phyloP scores from a whole-genome alignment of 2,888 invertebrate genomes.

The Chalcosyrphus nemorum region DNA sequence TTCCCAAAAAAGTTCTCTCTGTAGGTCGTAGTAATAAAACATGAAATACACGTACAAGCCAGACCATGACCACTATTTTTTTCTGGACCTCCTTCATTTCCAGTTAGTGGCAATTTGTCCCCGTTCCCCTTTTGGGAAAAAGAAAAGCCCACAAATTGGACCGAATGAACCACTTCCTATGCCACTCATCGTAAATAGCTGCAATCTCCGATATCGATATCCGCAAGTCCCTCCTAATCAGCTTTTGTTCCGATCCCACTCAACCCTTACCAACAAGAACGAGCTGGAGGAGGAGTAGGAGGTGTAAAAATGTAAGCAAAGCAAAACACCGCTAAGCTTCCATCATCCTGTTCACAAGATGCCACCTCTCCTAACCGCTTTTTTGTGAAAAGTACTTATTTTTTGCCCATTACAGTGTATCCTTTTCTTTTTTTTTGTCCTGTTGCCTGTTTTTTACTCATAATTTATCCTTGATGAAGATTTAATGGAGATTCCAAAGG shows the following conservation, averaged over 20 bases:
- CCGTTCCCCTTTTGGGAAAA: too few relatives aligned
- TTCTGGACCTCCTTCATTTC: not conserved
- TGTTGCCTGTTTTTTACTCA: conserved; percentile 51
- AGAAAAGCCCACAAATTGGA: conserved; percentile 7
- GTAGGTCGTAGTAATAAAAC: too few relatives aligned
- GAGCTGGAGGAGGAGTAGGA: too few relatives aligned
- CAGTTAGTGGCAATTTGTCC: not conserved
- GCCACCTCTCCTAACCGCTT: not conserved
- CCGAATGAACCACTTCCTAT: conserved; percentile 47
- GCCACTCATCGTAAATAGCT: conserved; percentile 49
- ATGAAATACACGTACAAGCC: too few relatives aligned
- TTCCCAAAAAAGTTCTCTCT: too few relatives aligned
- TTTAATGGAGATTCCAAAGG: conserved; percentile 71
- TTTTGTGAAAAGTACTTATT: conserved; percentile 22
- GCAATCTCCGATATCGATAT: conserved; percentile 64
- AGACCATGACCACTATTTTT: too few relatives aligned
- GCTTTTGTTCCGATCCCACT: conserved; percentile 40
- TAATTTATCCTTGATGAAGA: conserved; percentile 71
- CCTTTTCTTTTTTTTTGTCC: conserved; percentile 19
- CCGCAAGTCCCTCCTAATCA: conserved; percentile 52
- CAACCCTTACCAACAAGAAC: not conserved
- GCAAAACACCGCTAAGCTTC: conserved; percentile 54
- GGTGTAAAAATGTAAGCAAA: conserved; percentile 48
- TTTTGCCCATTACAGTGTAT: conserved; percentile 44
- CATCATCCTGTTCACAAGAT: conserved; percentile 45